Conservation (phyloP, 2,113 vertebrate genomes). For the Oncorhynchus kisutch region DNA sequence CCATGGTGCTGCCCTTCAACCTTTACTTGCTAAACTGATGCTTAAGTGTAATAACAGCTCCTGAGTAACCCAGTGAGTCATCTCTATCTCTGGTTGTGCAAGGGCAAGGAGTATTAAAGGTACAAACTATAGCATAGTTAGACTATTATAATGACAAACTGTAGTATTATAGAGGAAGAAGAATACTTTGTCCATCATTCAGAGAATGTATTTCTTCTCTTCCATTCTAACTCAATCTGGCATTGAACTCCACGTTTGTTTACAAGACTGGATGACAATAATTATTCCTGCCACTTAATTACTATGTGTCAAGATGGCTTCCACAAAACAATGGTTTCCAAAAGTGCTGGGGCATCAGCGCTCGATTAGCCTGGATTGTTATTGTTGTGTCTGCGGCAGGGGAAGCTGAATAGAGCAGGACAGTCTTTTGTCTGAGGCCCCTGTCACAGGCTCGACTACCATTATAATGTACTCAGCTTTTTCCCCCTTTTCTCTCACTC, state of each 20-base stretch:
- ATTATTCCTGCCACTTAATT: conserved; percentile 18
- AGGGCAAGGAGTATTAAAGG: too few species aligned
- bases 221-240: too few species aligned
- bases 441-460: conserved; percentile 53
- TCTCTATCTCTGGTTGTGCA: too few species aligned
- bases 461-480: conserved; percentile 50
- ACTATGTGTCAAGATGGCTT: conserved; percentile 15
- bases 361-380: conserved; percentile 22
- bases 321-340: conserved; percentile 19
- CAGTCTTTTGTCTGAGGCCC: conserved; percentile 54
- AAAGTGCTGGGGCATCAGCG: conserved; percentile 3
- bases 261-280: neutral
- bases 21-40: too few species aligned
- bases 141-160: too few species aligned
- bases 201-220: too few species aligned
- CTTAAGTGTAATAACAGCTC: too few species aligned
- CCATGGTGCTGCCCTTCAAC: too few species aligned
- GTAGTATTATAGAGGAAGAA: too few species aligned
- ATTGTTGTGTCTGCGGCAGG: conserved; percentile 59
- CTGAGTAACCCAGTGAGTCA: too few species aligned
- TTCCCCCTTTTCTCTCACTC: conserved; percentile 25
- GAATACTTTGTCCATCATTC: too few species aligned
- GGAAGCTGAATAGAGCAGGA: conserved; percentile 55
- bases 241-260: neutral
- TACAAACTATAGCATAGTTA: too few species aligned